Percentiles rank a stretch among this genome's conserved stretches.
These are phyloP conservation scores for Marronus borbonicus DNA, from an alignment of 2,888 invertebrate genomes.

Conservation along the genomic window DNA sequence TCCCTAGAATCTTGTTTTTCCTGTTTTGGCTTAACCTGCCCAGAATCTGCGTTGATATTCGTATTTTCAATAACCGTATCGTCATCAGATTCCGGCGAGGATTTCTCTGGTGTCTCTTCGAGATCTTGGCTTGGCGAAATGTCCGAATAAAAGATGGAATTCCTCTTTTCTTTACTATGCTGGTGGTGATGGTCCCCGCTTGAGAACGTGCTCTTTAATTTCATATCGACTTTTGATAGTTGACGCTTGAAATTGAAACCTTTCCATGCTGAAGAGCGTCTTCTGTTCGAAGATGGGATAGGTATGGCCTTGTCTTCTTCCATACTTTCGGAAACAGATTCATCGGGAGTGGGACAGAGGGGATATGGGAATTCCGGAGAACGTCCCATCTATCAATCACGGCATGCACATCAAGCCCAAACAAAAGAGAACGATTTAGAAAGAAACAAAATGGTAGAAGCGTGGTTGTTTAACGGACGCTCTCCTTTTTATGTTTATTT, in stretches of 20 bases:
- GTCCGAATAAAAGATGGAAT: constrained; percentile 67
- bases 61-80: constrained; percentile 65
- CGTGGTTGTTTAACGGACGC: constrained; percentile 54
- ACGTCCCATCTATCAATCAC: constrained; percentile 65
- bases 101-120: constrained; percentile 59
- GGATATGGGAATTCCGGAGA: constrained; percentile 68
- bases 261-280: constrained; percentile 81
- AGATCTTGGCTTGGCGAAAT: constrained; percentile 59
- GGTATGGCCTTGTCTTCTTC: constrained; percentile 67
- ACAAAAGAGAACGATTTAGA: constrained; percentile 61
- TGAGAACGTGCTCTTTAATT: constrained; percentile 79
- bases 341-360: constrained; percentile 71
- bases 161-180: constrained; percentile 69
- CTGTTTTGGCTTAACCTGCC: constrained; percentile 49
- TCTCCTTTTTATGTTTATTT: constrained; percentile 35
- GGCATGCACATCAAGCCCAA: constrained; percentile 65
- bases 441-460: constrained; percentile 31
- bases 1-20: constrained; percentile 67
- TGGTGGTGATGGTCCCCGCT: constrained; percentile 53
- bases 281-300: constrained; percentile 69
- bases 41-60: constrained; percentile 12
- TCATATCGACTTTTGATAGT: constrained; percentile 84
- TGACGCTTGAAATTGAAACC: constrained; percentile 87
- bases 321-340: constrained; percentile 70
- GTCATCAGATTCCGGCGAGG: constrained; percentile 66